Conservation (phyloP, 2,888 invertebrate species). For the Zhengitettix transpicula region DNA sequence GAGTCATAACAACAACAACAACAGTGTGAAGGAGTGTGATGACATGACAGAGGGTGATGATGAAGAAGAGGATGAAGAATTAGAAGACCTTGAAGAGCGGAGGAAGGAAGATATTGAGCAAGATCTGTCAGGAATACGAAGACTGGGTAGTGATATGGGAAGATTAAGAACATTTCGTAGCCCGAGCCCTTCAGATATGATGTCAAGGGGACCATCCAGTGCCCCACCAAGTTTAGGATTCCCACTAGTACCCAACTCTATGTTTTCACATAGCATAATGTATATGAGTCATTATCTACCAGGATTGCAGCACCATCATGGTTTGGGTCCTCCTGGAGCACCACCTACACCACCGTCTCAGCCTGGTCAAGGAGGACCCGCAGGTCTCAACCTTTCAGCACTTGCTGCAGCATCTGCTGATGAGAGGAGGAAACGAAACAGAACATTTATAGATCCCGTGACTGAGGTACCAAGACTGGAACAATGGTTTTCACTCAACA, state of each 20-base stretch:
- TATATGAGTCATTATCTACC: slow-evolving; percentile 82
- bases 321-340: background rate
- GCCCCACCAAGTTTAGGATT: slow-evolving; percentile 33
- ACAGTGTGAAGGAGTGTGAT: slow-evolving; percentile 33
- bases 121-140: slow-evolving; percentile 36
- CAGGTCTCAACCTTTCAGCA: slow-evolving; percentile 12
- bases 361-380: background rate
- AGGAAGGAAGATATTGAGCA: slow-evolving; percentile 29
- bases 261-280: slow-evolving; percentile 82
- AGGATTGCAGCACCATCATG: slow-evolving; percentile 20
- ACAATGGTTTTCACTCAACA: slow-evolving; percentile 94
- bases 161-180: slow-evolving; percentile 13
- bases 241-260: slow-evolving; percentile 70
- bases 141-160: slow-evolving; percentile 22
- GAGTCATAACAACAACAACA: slow-evolving; percentile 17
- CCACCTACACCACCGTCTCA: slow-evolving; percentile 1
- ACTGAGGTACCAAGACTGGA: slow-evolving; percentile 90
- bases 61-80: slow-evolving; percentile 26
- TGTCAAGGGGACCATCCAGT: slow-evolving; percentile 17
- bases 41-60: slow-evolving; percentile 37
- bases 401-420: slow-evolving; percentile 27
- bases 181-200: slow-evolving; percentile 17
- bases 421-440: slow-evolving; percentile 82
- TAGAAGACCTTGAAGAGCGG: slow-evolving; percentile 8
- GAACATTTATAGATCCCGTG: slow-evolving; percentile 98